Evolutionary conservation across 2,888 invertebrate species (phyloP), one percentile per base, ranked within the genome.

Genomic region (Lydus trimaculatus): DNA sequence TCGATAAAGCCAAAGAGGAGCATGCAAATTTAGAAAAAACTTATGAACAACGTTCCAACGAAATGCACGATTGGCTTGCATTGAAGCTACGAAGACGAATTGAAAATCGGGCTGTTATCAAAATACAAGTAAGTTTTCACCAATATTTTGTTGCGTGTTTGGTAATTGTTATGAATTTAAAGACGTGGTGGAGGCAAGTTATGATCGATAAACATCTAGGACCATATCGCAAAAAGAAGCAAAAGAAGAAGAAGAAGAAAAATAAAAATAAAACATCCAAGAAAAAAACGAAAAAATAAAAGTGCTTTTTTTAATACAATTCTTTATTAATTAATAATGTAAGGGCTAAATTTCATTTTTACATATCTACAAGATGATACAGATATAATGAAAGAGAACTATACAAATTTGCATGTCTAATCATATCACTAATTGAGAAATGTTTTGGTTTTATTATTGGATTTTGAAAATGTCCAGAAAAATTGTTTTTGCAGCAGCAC

Each of bases 301-400:
- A 31, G 17, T 7, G 20, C 17, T 6, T 15, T 5, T 23, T 58
- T 66, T 69, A 69, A 74, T 78, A 70, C 67, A 70, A 67, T 76
- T 80, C 76, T 80, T 80, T n/a, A n/a, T n/a, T 80, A 81, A 79
- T 81, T 79, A 81, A 81, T 79, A 79, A 79, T 79, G 73, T 80
- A 77, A 76, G 74, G 75, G 74, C 76, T 79, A 78, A 73, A 74
- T 70, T 75, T 77, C 71, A 72, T 52, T 52, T 52, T 75, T 82
- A 83, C 82, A 81, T 83, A 83, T 83, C 84, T 84, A 84, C 83
- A 84, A 83, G 80, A 80, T 82, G 80, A 81, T 83, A 82, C 80
- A 81, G 79, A 78, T 76, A 80, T 78, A 75, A 76, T 79, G 43
- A 68, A 74, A 74, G 58, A 23, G 64, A 77, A 76, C 81, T 81